These are phyloP conservation scores for Asteroscopus sphinx DNA, from an alignment of 2,888 invertebrate species.

Conservation along the genomic window DNA sequence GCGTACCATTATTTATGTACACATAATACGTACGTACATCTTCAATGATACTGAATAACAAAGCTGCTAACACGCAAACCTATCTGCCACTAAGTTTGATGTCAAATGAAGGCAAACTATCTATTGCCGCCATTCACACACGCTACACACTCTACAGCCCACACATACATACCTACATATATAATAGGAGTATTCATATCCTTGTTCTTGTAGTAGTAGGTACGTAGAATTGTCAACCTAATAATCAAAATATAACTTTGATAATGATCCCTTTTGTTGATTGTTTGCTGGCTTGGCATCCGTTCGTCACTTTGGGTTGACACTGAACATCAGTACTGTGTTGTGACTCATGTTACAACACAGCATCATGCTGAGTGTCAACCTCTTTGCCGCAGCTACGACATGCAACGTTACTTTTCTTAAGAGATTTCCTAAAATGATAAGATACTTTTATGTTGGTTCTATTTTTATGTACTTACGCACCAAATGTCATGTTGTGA, in stretches of 20 bases:
- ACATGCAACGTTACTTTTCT: too few relatives aligned
- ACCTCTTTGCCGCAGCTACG: too few relatives aligned
- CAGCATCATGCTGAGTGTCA: too few relatives aligned
- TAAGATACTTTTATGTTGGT: too few relatives aligned
- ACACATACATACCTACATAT: slow-evolving; percentile 5
- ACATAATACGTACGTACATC: slow-evolving; percentile 8
- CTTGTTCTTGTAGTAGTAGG: not conserved
- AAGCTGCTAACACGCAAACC: slow-evolving; percentile 27
- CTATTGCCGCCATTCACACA: slow-evolving; percentile 37
- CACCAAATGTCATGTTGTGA: too few relatives aligned
- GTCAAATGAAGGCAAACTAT: slow-evolving; percentile 40
- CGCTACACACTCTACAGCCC: slow-evolving; percentile 2
- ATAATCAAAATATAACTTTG: slow-evolving; percentile 44
- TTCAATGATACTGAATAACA: slow-evolving; percentile 37
- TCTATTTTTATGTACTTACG: too few relatives aligned
- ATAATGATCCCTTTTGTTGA: slow-evolving; percentile 38
- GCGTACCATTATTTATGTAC: not conserved
- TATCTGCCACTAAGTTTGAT: slow-evolving; percentile 45
- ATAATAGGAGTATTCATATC: slow-evolving; percentile 1
- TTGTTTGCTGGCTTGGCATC: too few relatives aligned
- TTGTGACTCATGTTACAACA: too few relatives aligned
- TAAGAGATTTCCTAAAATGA: too few relatives aligned
- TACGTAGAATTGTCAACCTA: too few relatives aligned
- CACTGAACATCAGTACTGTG: too few relatives aligned
- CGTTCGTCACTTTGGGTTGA: too few relatives aligned